A percentile compares a stretch with the other conserved stretches of the same genome.
Conservation (phyloP, 1,140 invertebrate genomes). For the Zaprionus tsacasi region DNA sequence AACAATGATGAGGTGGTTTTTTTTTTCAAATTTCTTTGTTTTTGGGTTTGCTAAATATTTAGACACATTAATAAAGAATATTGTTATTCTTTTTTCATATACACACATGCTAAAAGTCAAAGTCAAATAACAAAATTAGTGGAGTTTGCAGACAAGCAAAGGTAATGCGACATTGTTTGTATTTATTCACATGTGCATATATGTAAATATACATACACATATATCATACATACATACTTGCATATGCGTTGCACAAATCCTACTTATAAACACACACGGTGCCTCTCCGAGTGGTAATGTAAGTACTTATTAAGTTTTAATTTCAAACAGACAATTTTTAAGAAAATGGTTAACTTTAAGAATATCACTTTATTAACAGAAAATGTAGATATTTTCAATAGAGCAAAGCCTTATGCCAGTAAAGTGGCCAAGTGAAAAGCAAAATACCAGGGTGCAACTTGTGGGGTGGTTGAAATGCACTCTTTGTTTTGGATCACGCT, state of each 20-base stretch:
- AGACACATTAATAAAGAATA: background rate
- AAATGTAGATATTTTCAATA: background rate
- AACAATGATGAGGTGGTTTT: background rate
- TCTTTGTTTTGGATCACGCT: background rate
- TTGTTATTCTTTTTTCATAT: background rate
- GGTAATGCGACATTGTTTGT: background rate
- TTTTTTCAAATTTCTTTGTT: background rate
- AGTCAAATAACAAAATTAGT: background rate
- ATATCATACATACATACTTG: background rate
- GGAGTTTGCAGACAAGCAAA: background rate
- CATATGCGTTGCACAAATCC: background rate
- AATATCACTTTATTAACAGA: background rate
- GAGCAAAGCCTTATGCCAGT: background rate
- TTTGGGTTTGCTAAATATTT: background rate
- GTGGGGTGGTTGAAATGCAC: slow-evolving; percentile 6
- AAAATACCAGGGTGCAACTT: slow-evolving; percentile 1
- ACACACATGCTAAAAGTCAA: background rate
- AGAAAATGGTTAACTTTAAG: background rate
- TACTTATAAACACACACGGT: background rate
- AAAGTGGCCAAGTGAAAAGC: background rate
- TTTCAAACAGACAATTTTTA: background rate
- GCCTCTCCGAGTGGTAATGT: background rate
- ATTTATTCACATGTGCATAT: background rate
- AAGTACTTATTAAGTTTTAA: too few relatives aligned
- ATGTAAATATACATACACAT: background rate